Percentiles rank a stretch among this genome's conserved stretches.
phyloP scores from a whole-genome alignment of 2,797 vertebrate species.

The Fringilla coelebs region DNA sequence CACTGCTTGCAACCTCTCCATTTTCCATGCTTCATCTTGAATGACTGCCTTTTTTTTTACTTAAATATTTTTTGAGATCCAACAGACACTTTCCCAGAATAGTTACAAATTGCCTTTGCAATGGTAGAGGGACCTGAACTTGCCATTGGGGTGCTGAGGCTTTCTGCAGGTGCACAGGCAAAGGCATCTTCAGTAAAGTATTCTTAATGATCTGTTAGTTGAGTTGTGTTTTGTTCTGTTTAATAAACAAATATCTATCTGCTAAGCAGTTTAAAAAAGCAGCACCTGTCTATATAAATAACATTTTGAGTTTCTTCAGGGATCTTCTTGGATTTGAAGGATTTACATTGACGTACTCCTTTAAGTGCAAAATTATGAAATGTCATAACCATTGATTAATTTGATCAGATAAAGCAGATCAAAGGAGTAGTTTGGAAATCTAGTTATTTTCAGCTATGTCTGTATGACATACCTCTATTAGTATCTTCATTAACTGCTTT shows the following conservation, averaged over 20 bases:
- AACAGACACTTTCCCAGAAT: background rate
- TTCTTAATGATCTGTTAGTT: background rate
- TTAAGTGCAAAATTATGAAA: background rate
- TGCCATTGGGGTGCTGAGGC: background rate
- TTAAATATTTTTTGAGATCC: background rate
- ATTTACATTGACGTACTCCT: rapidly evolving
- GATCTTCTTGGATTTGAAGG: background rate
- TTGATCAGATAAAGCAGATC: conserved; percentile 4
- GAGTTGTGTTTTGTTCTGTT: background rate
- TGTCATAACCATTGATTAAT: background rate
- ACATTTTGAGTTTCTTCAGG: background rate
- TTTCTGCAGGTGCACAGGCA: background rate
- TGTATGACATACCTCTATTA: background rate
- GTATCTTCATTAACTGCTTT: background rate
- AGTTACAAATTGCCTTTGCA: background rate
- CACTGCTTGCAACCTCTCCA: background rate
- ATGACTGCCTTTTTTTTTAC: background rate
- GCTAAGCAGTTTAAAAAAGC: background rate
- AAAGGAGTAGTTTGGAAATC: background rate
- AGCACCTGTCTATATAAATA: background rate
- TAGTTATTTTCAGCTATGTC: background rate
- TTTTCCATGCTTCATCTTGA: background rate
- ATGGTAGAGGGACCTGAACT: background rate
- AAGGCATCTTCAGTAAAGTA: background rate
- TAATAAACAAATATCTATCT: background rate